Evolutionary conservation across 2,113 vertebrate species (phyloP), one percentile per base, ranked within the genome.

Genomic region (Osmerus mordax): DNA sequence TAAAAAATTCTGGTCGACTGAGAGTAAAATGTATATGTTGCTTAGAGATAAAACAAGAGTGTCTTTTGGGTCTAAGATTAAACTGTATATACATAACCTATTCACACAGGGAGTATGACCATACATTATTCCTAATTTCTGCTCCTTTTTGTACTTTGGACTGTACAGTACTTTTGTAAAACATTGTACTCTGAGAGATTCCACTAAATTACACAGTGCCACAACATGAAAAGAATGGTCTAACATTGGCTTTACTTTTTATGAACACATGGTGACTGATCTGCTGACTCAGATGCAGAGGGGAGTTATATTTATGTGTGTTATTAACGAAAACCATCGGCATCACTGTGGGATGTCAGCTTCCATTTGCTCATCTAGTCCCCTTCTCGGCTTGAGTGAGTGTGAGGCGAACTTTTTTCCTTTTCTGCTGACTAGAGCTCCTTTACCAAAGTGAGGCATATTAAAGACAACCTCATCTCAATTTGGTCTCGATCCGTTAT

Each of bases 261-360:
- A 9, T 47, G 9, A 47, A 41, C 6, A 41, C 36, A 41, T 9
- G 36, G 1, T 41, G 36, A 8, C 36, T 41, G 52, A 72, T 69
- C 61, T 41, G 53, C 71, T 25, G 54, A 25, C 54, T 70, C 28
- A 56, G 41, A 3, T 78, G 70, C 36, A 32, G n/a, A 19, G 28
- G 53, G 60, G 52, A 51, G 53, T 59, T 36, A 69, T 78, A 73
- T 78, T 73, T 73, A 66, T 65, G 53, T 53, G 32, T 19, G 7
- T 65, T 52, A 66, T 78, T 70, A 73, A 62, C 28, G 54, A 73
- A 54, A 52, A 66, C 18, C n/a, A 62, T 14, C 18, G 54, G 47
- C 4, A 47, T 65, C 21, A 16, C 29, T 29, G 19, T 74, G 23
- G 63, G 14, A 23, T 71, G 72, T 67, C 72, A 61, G 58, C 6